Base-by-base conservation (phyloP, 2,113 vertebrate genomes). In the Caranx ignobilis region DNA sequence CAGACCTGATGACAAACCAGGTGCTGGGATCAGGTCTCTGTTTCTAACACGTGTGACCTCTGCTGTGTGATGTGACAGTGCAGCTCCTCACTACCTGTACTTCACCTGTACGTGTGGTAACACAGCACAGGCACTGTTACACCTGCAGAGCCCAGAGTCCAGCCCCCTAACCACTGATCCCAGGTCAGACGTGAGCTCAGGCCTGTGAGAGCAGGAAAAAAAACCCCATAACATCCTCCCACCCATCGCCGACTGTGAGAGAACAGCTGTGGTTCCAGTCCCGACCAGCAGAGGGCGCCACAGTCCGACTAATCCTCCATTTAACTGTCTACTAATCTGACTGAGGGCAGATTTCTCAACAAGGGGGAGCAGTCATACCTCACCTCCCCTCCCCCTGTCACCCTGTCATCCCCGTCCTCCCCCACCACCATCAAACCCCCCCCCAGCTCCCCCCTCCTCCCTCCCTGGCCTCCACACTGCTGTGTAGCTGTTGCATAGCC, bases 281-380 rank as follows among this genome's bases (percentile, higher is more conserved):
- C 6, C 21, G 3, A 12, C 84, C 92, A 92, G 71, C 65, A 94
- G 94, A 71, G 88, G 91, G 91, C 81, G 66, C 63, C 45, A 37
- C 62, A 70, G 47, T 75, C 55, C 66, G 68, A n/a, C n/a, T 75
- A 8, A 47, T 19, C 47, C 8, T 7, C 11, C 48, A 13, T 2
- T 31, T 9, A 43, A 4, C 1, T 55, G 12, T 15, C 7, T 71
- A 16, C 6, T 1, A 26, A 39, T 77, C 71, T 19, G 5, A 3
- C n/a, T 32, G 6, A 52, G 16, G 21, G 59, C 45, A 43, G 68
- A 57, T 60, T 52, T 34, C 26, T 69, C 47, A 13, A 34, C 0
- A 1, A 45, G n/a, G 13, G 11, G 41, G 11, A 31, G 13, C 16
- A 50, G 15, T 15, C 39, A 32, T n/a, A 32, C 68, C 21, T 60